Evolutionary conservation across 2,113 vertebrate genomes (phyloP), one percentile per base, ranked within the genome.

Genomic region (Neotoma lepida): DNA sequence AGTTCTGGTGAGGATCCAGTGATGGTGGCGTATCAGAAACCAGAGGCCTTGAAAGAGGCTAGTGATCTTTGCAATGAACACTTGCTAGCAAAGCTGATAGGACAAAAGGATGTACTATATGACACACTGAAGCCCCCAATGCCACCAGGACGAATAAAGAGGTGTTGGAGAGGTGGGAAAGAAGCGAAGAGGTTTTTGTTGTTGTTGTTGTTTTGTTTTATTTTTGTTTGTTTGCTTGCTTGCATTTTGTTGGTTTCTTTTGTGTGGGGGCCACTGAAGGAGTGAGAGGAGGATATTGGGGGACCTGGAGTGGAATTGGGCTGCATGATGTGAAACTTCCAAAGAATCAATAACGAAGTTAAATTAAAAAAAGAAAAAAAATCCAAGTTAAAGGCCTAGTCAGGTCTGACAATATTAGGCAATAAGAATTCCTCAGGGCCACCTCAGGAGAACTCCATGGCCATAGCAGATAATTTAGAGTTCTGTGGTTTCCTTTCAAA

Each of bases 401-500:
- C 24, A 89, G 33, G 12, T 24, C 49, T 30, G 54, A 20, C 17
- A 87, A 78, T 24, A 68, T 58, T 74, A 88, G 41, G 41, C 7
- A 61, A 86, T 33, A 61, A n/a, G 7, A 64, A 85, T 26, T 51
- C 22, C n/a, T 70, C 71, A n/a, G 10, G 77, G n/a, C 61, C 18
- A 33, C 68, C 35, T n/a, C 39, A 28, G 30, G 9, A n/a, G 49
- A 39, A 44, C 6, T 1, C 46, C 56, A 20, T 87, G 54, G 70
- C 20, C 17, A 49, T n/a, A 89, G 28, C 56, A 73, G 41, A 44
- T 20, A 68, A 18, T 87, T 94, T 78, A 78, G 39, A 70, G 20
- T 89, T 96, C 22, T 17, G 6, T 54, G 33, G 30, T 56, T 85
- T 91, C 58, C 61, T 78, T 44, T 90, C 35, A 94, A 73, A 78